phyloP scores from a whole-genome alignment of 2,888 invertebrate species.

The Dysmachus trigonus region DNA sequence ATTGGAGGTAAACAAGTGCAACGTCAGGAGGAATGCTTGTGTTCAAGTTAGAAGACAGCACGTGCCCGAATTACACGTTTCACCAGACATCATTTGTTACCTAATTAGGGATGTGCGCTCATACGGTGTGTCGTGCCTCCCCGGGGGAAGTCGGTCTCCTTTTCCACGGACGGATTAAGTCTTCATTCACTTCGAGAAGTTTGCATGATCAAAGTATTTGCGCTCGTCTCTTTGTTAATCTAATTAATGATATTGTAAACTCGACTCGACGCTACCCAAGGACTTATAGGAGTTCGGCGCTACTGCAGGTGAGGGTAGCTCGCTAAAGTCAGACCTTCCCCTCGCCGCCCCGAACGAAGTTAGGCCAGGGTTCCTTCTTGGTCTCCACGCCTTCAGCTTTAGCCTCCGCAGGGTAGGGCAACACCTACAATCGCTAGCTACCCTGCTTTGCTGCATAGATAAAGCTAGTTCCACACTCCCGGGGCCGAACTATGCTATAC shows the following conservation, averaged over 20 bases:
- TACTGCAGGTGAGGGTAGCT: not conserved
- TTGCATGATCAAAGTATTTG: conserved; percentile 35
- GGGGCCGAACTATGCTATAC: not conserved
- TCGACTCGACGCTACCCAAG: not conserved
- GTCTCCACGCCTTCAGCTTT: conserved; percentile 10
- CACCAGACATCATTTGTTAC: conserved; percentile 45
- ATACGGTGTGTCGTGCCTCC: not conserved
- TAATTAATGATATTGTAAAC: conserved; percentile 39
- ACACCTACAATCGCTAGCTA: not conserved
- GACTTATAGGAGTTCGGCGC: not conserved
- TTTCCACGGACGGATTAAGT: not conserved
- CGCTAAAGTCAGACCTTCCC: not conserved
- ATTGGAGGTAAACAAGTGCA: not conserved
- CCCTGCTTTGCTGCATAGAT: not conserved
- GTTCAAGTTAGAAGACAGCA: not conserved
- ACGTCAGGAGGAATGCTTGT: not conserved
- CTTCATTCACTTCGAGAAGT: conserved; percentile 1
- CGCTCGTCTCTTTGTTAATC: not conserved
- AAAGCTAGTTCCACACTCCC: not conserved
- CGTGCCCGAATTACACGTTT: conserved; percentile 49
- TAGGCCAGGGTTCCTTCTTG: not conserved
- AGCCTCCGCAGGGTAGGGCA: not conserved
- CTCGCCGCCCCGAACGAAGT: not conserved
- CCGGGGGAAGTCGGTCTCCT: not conserved
- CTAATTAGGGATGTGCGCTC: conserved; percentile 42